phyloP scores from a whole-genome alignment of 30 jellyfish, hydroid and myxozoan species.

The Turritopsis rubra region DNA sequence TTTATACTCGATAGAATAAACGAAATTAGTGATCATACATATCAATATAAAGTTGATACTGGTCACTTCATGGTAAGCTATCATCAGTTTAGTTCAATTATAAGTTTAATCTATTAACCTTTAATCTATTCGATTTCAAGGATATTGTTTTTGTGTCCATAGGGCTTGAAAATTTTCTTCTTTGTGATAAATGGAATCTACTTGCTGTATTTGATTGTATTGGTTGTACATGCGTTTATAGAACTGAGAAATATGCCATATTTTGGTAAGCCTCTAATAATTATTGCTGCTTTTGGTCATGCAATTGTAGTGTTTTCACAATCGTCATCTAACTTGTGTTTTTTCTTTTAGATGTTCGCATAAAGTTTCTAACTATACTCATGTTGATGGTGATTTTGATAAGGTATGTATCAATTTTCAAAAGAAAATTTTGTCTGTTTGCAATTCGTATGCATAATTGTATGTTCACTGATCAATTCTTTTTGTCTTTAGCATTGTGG shows the following conservation, averaged over 20 bases:
- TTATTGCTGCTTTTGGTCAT: background rate
- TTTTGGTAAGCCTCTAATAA: constrained; percentile 55
- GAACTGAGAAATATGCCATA: constrained; percentile 89
- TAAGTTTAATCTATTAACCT: background rate
- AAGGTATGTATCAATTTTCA: constrained; percentile 37
- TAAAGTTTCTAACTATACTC: constrained; percentile 80
- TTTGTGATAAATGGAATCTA: constrained; percentile 71
- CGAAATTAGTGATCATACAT: constrained; percentile 81
- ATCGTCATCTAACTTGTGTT: background rate
- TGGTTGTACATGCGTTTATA: constrained; percentile 68
- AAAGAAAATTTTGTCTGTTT: background rate
- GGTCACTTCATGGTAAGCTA: constrained; percentile 80
- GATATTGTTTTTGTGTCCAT: background rate
- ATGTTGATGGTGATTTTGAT: constrained; percentile 84
- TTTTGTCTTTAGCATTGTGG: constrained; percentile 44
- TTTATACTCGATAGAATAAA: constrained; percentile 42
- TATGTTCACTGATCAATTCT: background rate
- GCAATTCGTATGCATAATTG: no score
- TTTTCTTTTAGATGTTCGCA: constrained; percentile 66
- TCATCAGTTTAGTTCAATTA: no score
- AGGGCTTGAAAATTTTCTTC: constrained; percentile 90
- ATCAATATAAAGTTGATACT: constrained; percentile 81
- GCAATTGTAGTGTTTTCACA: background rate
- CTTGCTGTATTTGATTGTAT: constrained; percentile 47
- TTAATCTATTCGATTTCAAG: no score